Conservation (phyloP, 1,140 invertebrate genomes). For the Penaeus japonicus region DNA sequence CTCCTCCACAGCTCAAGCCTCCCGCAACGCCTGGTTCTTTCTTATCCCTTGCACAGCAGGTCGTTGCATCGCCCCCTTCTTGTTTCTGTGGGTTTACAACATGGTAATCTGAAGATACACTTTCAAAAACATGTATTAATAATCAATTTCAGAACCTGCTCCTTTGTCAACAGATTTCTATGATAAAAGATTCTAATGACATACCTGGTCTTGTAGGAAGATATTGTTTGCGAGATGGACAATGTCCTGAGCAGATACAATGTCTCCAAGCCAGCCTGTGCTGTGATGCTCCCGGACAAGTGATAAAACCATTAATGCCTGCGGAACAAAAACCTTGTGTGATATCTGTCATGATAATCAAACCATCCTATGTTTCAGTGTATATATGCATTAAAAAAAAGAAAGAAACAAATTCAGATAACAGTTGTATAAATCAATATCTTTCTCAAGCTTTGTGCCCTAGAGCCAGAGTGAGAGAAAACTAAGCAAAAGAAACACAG, state of each 20-base stretch:
- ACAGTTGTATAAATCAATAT: too few relatives aligned
- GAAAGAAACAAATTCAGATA: too few relatives aligned
- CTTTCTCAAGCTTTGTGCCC: too few relatives aligned
- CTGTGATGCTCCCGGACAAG: slow-evolving; percentile 88
- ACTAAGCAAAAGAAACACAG: background rate
- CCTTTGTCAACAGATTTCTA: background rate
- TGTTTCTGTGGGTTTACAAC: slow-evolving; percentile 72
- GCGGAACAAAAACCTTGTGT: background rate
- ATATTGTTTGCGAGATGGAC: slow-evolving; percentile 94
- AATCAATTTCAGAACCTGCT: background rate
- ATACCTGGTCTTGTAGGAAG: slow-evolving; percentile 95
- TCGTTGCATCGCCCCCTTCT: slow-evolving; percentile 85
- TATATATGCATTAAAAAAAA: background rate
- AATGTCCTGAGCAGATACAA: slow-evolving; percentile 91
- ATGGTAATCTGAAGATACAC: slow-evolving; percentile 4
- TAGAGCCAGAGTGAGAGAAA: background rate
- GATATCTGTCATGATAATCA: background rate
- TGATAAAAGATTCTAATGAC: background rate
- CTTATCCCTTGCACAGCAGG: slow-evolving; percentile 85
- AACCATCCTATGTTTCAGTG: background rate
- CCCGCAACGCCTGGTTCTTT: slow-evolving; percentile 68
- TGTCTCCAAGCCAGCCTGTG: slow-evolving; percentile 76
- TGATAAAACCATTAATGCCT: slow-evolving; percentile 92
- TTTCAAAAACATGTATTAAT: background rate
- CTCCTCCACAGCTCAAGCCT: slow-evolving; percentile 84